Evolutionary conservation across 2,113 vertebrate species (phyloP), one percentile per base, ranked within the genome.

Genomic region (Paramisgurnus dabryanus): DNA sequence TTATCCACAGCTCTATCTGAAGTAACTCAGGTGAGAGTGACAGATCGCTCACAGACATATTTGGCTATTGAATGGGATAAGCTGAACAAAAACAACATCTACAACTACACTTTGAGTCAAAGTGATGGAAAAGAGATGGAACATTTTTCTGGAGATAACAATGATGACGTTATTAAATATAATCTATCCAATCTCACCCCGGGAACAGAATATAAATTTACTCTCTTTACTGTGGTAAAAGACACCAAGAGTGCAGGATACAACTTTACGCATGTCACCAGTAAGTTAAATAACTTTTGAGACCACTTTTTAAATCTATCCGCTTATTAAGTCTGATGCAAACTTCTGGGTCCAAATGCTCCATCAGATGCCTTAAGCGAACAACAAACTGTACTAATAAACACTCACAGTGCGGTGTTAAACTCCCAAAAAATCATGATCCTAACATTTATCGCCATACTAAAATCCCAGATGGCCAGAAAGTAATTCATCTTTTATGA

Each of bases 1-100:
- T 17, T 71, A 70, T 73, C 45, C n/a, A 70, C 80, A 91, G 89
- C 82, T 85, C 89, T 90, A 9, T 45, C 65, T 9, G n/a, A 0
- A 15, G 82, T 90, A 68, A 1, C 65, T 58, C 13, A 0, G 0
- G 87, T 91, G 40, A 7, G 0, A 0, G 82, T 88, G 45, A 78
- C 60, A 18, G 2, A 58, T 11, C 87, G 88, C 34, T 61, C 11
- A 7, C 10, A 45, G 71, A 86, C 41, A 43, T 67, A 0, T 0
- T 0, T 89, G 64, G n/a, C 0, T 5, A 40, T 80, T 39, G 18
- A 22, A n/a, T 80, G 79, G 79, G 41, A 43, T 13, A 73, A 76
- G n/a, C 17, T 80, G 27, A 53, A 69, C 58, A 15, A 40, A 15
- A 22, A 55, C 10, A 3, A 2, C 13, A 39, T 64, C 55, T 89